Conservation (phyloP, 2,113 vertebrate species). For the Apus apus region DNA sequence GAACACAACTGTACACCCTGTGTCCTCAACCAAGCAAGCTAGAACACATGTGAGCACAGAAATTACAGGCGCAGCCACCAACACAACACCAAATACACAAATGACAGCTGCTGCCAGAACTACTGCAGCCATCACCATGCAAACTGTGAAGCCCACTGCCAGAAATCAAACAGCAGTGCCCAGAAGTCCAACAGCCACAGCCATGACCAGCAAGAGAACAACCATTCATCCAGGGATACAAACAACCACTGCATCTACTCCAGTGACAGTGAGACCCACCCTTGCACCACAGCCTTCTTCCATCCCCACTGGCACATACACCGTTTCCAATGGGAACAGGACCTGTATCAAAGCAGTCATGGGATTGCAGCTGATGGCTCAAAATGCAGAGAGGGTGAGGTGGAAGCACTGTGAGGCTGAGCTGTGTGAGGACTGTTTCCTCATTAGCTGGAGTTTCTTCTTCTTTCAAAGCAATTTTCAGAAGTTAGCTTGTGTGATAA, state of each 20-base stretch:
- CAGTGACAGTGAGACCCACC: background rate
- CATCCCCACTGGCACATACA: conserved; percentile 74
- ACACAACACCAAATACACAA: background rate
- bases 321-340: conserved; percentile 49
- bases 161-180: background rate
- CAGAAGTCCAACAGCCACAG: background rate
- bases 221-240: background rate
- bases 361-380: conserved; percentile 79
- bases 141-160: background rate
- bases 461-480: background rate
- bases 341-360: conserved; percentile 80
- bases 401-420: background rate
- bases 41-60: background rate
- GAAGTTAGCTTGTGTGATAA: background rate
- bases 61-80: background rate
- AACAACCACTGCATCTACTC: background rate
- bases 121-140: background rate
- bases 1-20: background rate
- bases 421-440: background rate
- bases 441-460: background rate
- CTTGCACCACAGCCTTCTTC: background rate
- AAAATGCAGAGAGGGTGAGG: conserved; percentile 68
- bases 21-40: background rate
- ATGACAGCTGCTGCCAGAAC: background rate
- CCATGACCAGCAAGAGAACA: background rate